phyloP scores from a whole-genome alignment of 2,797 vertebrate genomes.

The Decapterus maruadsi region DNA sequence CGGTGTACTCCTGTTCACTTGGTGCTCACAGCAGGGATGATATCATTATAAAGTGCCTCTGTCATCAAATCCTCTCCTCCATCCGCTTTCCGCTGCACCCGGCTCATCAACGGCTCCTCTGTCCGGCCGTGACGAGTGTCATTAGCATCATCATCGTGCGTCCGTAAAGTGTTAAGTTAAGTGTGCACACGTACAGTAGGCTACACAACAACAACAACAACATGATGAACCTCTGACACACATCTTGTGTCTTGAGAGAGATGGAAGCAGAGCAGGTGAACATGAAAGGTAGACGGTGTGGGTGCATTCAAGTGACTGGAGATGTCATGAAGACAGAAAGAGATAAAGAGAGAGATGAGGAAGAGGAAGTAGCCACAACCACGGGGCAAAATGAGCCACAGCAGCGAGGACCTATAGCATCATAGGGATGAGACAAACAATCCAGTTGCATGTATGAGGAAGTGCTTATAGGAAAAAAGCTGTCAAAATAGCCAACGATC shows the following conservation, averaged over 20 bases:
- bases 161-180: neutral
- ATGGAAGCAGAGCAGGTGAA: constrained; percentile 34
- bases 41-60: constrained; percentile 76
- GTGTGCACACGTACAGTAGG: neutral
- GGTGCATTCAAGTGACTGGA: constrained; percentile 5
- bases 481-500: too few species aligned
- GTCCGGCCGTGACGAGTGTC: constrained; percentile 40
- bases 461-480: too few species aligned
- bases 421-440: too few species aligned
- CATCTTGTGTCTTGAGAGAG: neutral
- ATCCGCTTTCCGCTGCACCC: constrained; percentile 47
- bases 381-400: constrained; percentile 13
- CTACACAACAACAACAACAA: constrained; percentile 1
- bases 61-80: constrained; percentile 74
- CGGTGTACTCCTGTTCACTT: constrained; percentile 49
- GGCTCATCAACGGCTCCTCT: constrained; percentile 23
- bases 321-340: neutral
- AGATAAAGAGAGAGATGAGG: neutral
- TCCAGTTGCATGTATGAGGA: too few species aligned
- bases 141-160: constrained; percentile 6
- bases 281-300: neutral
- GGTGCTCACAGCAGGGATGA: constrained; percentile 66
- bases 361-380: neutral
- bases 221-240: constrained; percentile 27
- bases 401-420: neutral